Evolutionary conservation across 2,888 invertebrate species (phyloP).

Genomic region (Tetheella fluctuosa): DNA sequence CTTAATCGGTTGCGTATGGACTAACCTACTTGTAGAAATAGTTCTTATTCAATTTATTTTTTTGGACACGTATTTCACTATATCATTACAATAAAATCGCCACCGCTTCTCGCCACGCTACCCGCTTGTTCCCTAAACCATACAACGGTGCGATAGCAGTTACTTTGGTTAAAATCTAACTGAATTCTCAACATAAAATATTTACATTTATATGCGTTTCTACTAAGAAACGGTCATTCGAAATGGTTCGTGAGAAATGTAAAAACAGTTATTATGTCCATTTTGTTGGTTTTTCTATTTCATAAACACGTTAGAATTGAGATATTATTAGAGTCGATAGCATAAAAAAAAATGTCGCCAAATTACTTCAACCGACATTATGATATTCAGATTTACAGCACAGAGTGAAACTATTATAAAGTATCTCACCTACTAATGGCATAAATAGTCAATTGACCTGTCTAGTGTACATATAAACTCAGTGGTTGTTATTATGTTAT

Average conservation of each 20-base stretch:
- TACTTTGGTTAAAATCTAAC: slow-evolving; percentile 62
- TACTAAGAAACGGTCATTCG: slow-evolving; percentile 28
- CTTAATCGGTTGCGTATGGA: too few species aligned
- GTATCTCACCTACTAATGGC: too few species aligned
- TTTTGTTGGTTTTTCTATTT: background rate
- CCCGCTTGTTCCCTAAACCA: slow-evolving; percentile 27
- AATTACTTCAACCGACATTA: background rate
- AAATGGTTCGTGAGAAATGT: slow-evolving; percentile 2
- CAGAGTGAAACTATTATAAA: background rate
- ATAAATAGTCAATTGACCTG: too few species aligned
- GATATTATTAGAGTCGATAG: background rate
- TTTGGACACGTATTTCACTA: too few species aligned
- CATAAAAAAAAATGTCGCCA: background rate
- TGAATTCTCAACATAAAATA: slow-evolving; percentile 65
- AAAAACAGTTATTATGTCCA: background rate
- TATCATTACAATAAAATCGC: background rate
- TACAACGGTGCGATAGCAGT: slow-evolving; percentile 31
- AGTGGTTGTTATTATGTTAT: too few species aligned
- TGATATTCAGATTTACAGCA: background rate
- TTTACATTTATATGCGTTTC: slow-evolving; percentile 66
- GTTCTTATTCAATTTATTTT: too few species aligned
- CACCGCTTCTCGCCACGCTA: background rate
- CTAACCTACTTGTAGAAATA: too few species aligned
- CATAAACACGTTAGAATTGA: background rate
- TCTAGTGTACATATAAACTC: too few species aligned